Conservation (phyloP, 2,113 vertebrate genomes). For the crab-eating macaque (Macaca fascicularis) region T2T-MFA8v1.1 NC_088375.1:197800501-197801000, state of each 20-base stretch:
- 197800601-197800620: slow-evolving; percentile 77
- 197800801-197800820: slow-evolving; percentile 68
- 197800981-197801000: not conserved
- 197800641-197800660: slow-evolving; percentile 78
- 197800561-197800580: slow-evolving; percentile 77
- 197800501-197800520: not conserved
- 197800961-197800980: not conserved
- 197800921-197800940: slow-evolving; percentile 52
- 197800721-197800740: slow-evolving; percentile 53
- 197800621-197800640: slow-evolving; percentile 78
- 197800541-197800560: slow-evolving; percentile 69
- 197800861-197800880: slow-evolving; percentile 81
- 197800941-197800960: slow-evolving; percentile 14
- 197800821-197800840: slow-evolving; percentile 78
- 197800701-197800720: slow-evolving; percentile 70
- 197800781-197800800: slow-evolving; percentile 64
- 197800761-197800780: slow-evolving; percentile 61
- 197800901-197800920: slow-evolving; percentile 79
- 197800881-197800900: slow-evolving; percentile 77
- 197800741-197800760: slow-evolving; percentile 57
- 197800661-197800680: slow-evolving; percentile 80
- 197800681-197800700: slow-evolving; percentile 72
- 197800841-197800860: slow-evolving; percentile 79
- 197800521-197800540: not conserved
- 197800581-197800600: slow-evolving; percentile 81